Percentiles rank a stretch among this genome's conserved stretches.
Evolutionary conservation across 2,113 vertebrate genomes (phyloP).

Genomic region (Lanius collurio): DNA sequence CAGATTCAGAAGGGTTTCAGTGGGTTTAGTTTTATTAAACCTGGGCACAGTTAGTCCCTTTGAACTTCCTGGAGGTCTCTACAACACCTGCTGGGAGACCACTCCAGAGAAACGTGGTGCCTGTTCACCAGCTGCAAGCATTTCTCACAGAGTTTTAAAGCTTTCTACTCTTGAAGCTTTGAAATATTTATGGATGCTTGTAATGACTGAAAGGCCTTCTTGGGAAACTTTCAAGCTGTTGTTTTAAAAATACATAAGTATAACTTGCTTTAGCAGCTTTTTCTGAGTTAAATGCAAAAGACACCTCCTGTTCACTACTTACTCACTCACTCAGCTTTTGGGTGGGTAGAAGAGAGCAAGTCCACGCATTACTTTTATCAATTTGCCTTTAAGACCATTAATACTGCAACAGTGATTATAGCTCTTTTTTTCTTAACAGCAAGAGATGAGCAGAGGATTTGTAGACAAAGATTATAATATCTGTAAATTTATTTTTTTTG

Average conservation of each 20-base stretch:
- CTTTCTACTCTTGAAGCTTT: neutral
- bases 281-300: neutral
- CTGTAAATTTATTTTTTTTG: neutral
- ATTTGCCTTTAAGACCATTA: neutral
- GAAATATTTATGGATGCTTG: neutral
- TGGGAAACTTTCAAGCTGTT: neutral
- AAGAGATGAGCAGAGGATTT: neutral
- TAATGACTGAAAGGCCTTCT: neutral
- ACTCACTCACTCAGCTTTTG: neutral
- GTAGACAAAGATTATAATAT: constrained; percentile 15
- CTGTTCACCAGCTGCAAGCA: neutral
- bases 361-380: neutral
- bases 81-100: neutral
- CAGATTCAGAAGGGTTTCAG: neutral
- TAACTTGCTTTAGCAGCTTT: neutral
- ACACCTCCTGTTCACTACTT: neutral
- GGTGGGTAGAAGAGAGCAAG: neutral
- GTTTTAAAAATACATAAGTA: neutral
- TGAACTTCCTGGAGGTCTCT: neutral
- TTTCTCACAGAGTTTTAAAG: neutral
- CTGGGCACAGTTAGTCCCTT: neutral
- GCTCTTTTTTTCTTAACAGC: neutral
- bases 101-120: neutral
- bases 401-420: neutral
- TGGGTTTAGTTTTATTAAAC: neutral